Evolutionary conservation across 2,797 vertebrate species (phyloP).

Genomic region (Buphagus erythrorhynchus): DNA sequence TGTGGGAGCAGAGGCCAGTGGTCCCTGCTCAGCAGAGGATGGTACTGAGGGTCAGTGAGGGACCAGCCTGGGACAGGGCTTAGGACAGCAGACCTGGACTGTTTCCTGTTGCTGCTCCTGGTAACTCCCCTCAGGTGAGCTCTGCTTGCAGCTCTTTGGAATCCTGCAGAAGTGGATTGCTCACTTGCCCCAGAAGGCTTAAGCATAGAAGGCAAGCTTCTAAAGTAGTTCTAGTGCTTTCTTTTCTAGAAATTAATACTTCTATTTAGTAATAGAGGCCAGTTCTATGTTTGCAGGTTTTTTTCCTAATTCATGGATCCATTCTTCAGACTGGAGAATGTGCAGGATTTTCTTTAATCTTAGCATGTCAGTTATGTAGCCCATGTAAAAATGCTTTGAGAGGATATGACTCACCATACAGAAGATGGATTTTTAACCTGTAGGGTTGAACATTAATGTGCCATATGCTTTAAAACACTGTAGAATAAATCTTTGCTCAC

Average conservation of each 20-base stretch:
- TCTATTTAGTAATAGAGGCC: background rate
- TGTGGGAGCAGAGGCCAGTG: background rate
- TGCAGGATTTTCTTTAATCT: background rate
- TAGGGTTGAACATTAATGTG: background rate
- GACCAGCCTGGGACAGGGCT: background rate
- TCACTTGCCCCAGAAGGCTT: background rate
- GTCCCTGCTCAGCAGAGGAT: background rate
- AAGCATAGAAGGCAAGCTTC: background rate
- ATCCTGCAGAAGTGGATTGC: background rate
- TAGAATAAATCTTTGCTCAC: background rate
- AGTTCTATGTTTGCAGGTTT: background rate
- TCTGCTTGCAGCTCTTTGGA: background rate
- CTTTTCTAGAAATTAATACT: background rate
- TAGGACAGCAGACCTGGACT: background rate
- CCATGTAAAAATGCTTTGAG: background rate
- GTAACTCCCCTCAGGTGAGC: background rate
- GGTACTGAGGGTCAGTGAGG: rapidly evolving
- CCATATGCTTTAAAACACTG: background rate
- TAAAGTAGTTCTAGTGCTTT: background rate
- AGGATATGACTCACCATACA: background rate
- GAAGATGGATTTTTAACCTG: background rate
- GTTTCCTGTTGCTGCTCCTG: background rate
- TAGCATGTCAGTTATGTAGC: background rate
- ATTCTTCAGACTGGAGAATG: background rate
- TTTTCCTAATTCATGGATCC: background rate